Base-by-base conservation (phyloP, 2,797 vertebrate species). In the Amblyopsis hoosieri region DNA sequence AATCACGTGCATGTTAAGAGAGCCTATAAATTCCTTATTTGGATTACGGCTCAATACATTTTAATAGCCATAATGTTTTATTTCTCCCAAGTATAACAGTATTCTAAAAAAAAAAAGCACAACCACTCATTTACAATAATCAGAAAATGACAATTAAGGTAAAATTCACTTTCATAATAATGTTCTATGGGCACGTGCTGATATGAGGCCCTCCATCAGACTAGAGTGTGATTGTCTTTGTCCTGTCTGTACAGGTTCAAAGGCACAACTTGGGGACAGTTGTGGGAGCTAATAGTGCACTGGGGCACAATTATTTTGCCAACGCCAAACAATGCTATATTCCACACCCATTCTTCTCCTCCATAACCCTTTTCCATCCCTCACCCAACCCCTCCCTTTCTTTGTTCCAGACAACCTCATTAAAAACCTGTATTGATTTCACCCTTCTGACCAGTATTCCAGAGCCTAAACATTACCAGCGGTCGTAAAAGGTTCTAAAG, bases 401-500 rank as follows among this genome's bases (percentile, higher is more conserved):
- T 68, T 65, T 71, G 73, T 81, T 83, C 78, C 78, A 85, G 74
- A 86, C 80, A 79, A 80, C 86, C 79, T 91, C 87, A 90, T 90
- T 90, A 90, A 88, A 67, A 72, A 72, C 73, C 69, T 54, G 74
- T 87, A 89, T 88, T 88, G 88, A 91, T 88, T 88, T 87, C 83
- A 85, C 83, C 83, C 71, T 52, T 57, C 19, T 80, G 75, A 89
- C 81, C 79, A 45, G 75, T 76, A 78, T 72, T 70, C 76, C 64
- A 58, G 12, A 67, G 72, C 75, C 74, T 78, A 82, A 87, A 85
- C 82, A 82, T 59, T 72, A 53, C 47, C 71, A 33, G 66, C 45
- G 66, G 82, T 71, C 62, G 72, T 87, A 78, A 85, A 88, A 79
- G 71, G 67, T 80, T 46, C 63, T 52, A 1, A 8, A 76, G 74